Conservation (phyloP, 2,797 vertebrate genomes). For the Buphagus erythrorhynchus region DNA sequence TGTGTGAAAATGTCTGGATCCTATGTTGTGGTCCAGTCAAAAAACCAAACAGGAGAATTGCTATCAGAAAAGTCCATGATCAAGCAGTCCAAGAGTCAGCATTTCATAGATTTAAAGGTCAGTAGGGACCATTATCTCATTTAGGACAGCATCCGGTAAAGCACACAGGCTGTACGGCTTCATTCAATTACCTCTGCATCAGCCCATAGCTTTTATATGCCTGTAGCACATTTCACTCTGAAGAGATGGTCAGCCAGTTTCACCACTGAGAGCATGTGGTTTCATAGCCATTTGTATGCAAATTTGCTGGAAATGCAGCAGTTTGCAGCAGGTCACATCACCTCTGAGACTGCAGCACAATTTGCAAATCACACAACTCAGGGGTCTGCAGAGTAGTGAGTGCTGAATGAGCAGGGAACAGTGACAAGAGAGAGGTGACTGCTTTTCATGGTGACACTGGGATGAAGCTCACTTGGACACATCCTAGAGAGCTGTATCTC, state of each 20-base stretch:
- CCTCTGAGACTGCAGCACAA: background rate
- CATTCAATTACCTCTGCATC: background rate
- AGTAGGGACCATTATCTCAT: background rate
- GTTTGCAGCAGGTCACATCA: background rate
- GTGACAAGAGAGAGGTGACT: background rate
- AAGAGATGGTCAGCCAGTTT: background rate
- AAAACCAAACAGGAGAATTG: background rate
- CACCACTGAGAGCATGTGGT: background rate
- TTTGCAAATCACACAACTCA: background rate
- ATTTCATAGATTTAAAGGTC: background rate
- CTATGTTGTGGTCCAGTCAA: background rate
- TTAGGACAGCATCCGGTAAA: background rate
- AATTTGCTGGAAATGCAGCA: background rate
- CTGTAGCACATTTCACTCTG: background rate
- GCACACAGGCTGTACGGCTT: background rate
- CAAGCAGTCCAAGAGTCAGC: background rate
- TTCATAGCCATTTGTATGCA: background rate
- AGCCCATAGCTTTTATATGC: background rate
- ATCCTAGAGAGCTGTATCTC: background rate
- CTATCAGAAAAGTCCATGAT: background rate
- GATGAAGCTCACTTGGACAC: background rate
- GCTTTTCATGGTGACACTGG: background rate
- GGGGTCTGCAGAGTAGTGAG: background rate
- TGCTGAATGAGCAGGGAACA: background rate
- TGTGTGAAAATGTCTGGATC: background rate